Base-by-base conservation (phyloP, 2,113 vertebrate genomes). In the Chaetodon auriga region DNA sequence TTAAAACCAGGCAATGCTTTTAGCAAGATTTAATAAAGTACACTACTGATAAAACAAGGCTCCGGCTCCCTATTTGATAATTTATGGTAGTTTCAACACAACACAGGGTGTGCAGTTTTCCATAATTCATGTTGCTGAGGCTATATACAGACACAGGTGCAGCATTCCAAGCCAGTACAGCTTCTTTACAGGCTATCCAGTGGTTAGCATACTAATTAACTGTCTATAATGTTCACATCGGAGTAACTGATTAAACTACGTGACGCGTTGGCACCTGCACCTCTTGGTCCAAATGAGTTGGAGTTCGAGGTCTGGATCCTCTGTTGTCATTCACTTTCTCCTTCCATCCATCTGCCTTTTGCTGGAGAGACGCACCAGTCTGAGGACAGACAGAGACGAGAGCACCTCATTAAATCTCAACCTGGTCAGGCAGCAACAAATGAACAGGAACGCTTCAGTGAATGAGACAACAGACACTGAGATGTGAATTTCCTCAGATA, bases 311-410 rank as follows among this genome's bases (percentile, higher is more conserved):
- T 74, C 92, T 90, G 66, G 94, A 92, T 19, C 83, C 89, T 80
- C 82, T 87, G 68, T 89, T 95, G 73, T 96, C 95, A 2, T 91
- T 95, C 73, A 96, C 94, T 89, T 92, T 91, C 78, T 95, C 94
- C 80, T 95, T 95, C 95, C 95, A 96, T 53, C 95, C 94, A 1
- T 96, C 95, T 2, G 95, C 91, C 81, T 93, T 95, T 63, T 94
- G 93, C 86, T 95, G 95, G 12, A 96, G 93, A 69, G 95, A 92
- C 0, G 70, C 62, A 43, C 94, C 95, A 5, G 95, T 94, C 95
- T 96, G 94, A 73, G 75, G 80, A 23, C 61, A 85, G 13, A 89
- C 35, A 65, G 38, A 82, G 62, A 85, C 14, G 36, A 5, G 60
- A 68, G 64, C 38, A 1, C 35, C 65, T 86, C 58, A 78, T 85